These are phyloP conservation scores for Notodonta ziczac DNA, from an alignment of 2,888 invertebrate species.

Conservation along the genomic window DNA sequence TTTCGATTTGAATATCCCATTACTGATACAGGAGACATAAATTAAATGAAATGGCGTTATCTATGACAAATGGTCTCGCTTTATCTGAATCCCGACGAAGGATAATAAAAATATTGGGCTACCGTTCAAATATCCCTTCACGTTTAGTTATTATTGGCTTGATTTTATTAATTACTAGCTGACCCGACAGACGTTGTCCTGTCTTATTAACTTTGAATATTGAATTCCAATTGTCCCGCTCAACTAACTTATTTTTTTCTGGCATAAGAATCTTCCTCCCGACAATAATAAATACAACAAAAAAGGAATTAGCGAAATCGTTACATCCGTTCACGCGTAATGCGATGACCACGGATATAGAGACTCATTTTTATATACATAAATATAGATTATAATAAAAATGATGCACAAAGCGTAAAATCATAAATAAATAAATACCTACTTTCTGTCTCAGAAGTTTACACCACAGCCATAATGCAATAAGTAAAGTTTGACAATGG, in stretches of 20 bases:
- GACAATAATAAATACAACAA: no score
- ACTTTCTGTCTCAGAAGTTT: conserved; percentile 37
- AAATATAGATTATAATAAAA: no score
- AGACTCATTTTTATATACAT: no score
- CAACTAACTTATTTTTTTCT: no score
- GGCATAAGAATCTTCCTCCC: no score
- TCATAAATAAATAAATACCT: conserved; percentile 37
- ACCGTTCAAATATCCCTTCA: conserved; percentile 23
- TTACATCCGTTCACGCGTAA: no score
- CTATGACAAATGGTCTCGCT: conserved; percentile 64
- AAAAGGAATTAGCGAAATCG: no score
- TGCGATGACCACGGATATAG: no score
- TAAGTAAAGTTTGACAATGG: conserved; percentile 51
- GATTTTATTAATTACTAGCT: no score
- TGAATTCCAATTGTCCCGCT: no score
- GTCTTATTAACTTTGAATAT: no score
- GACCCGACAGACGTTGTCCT: no score
- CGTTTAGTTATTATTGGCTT: conserved; percentile 22
- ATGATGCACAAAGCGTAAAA: background rate
- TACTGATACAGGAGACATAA: conserved; percentile 36
- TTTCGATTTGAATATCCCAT: conserved; percentile 19
- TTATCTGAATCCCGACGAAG: conserved; percentile 47
- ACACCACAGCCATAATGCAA: conserved; percentile 28
- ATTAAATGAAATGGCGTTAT: conserved; percentile 54
- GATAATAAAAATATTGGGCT: conserved; percentile 44